Conservation (phyloP, 92 coral and sea anemone genomes). For the Actinernus sp. region DNA sequence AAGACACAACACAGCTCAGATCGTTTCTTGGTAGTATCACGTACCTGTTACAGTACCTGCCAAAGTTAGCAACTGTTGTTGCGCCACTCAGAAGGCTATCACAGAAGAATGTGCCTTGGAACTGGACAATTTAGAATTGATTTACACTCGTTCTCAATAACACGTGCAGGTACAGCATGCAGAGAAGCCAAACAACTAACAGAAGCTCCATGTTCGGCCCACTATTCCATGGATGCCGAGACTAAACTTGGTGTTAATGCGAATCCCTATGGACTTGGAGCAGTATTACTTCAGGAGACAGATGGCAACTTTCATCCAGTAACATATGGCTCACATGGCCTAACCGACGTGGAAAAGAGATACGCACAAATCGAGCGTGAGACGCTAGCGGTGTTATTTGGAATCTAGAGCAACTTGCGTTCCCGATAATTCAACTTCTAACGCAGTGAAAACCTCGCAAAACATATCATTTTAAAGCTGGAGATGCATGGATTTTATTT, state of each 20-base stretch:
- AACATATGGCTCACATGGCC: slow-evolving; percentile 24
- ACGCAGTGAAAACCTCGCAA: too few relatives aligned
- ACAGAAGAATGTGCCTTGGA: slow-evolving; percentile 29
- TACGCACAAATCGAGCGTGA: slow-evolving; percentile 49
- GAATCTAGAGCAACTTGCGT: slow-evolving; percentile 46
- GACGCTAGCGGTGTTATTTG: slow-evolving; percentile 35
- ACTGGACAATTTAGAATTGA: slow-evolving; percentile 11
- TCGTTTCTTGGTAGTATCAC: slow-evolving; percentile 15
- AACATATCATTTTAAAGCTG: too few relatives aligned
- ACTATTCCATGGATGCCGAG: slow-evolving; percentile 31
- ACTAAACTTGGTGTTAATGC: slow-evolving; percentile 38
- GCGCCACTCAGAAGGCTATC: slow-evolving; percentile 15
- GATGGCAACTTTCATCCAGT: slow-evolving; percentile 11
- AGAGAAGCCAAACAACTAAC: slow-evolving; percentile 3
- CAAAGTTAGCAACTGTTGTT: slow-evolving; percentile 18
- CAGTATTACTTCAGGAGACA: slow-evolving; percentile 13
- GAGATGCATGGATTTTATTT: too few relatives aligned
- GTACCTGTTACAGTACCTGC: slow-evolving; percentile 11
- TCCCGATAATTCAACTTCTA: too few relatives aligned
- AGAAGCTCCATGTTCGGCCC: slow-evolving; percentile 38
- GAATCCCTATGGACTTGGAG: slow-evolving; percentile 8
- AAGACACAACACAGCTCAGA: slow-evolving; percentile 1
- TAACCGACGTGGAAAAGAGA: slow-evolving; percentile 33
- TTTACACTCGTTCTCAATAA: too few relatives aligned
- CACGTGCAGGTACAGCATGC: slow-evolving; percentile 8